Conservation (phyloP, 2,888 invertebrate species). For the Himalopsyche anomala region DNA sequence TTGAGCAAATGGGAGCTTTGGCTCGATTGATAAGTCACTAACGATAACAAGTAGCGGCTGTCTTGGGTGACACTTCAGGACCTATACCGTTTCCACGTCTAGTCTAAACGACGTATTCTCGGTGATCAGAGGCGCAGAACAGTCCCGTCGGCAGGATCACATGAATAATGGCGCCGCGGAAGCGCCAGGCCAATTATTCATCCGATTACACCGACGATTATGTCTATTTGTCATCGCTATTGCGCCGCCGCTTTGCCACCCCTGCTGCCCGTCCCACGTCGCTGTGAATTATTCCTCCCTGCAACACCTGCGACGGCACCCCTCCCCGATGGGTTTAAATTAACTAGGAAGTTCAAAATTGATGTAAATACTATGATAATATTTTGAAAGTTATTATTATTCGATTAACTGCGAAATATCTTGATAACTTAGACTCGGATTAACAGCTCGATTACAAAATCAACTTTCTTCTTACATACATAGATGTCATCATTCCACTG, state of each 20-base stretch:
- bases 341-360: slow-evolving; percentile 22
- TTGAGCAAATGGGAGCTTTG: too few relatives aligned
- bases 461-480: too few relatives aligned
- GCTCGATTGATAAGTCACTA: too few relatives aligned
- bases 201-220: slow-evolving; percentile 65
- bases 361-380: neutral
- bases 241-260: slow-evolving; percentile 41
- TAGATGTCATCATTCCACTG: too few relatives aligned
- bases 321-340: slow-evolving; percentile 44
- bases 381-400: too few relatives aligned
- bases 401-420: too few relatives aligned
- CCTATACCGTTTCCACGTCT: neutral
- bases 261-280: neutral
- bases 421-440: too few relatives aligned
- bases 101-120: neutral
- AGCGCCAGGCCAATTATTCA: slow-evolving; percentile 63
- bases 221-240: slow-evolving; percentile 64
- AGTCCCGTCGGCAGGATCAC: slow-evolving; percentile 33
- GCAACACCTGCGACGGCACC: slow-evolving; percentile 43
- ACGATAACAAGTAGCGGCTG: too few relatives aligned
- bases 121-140: slow-evolving; percentile 31
- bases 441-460: too few relatives aligned
- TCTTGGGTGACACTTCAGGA: neutral
- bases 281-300: neutral
- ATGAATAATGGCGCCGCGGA: slow-evolving; percentile 58